These are phyloP conservation scores for Glyptemys insculpta DNA, from an alignment of 2,797 vertebrate genomes.

Conservation along the genomic window DNA sequence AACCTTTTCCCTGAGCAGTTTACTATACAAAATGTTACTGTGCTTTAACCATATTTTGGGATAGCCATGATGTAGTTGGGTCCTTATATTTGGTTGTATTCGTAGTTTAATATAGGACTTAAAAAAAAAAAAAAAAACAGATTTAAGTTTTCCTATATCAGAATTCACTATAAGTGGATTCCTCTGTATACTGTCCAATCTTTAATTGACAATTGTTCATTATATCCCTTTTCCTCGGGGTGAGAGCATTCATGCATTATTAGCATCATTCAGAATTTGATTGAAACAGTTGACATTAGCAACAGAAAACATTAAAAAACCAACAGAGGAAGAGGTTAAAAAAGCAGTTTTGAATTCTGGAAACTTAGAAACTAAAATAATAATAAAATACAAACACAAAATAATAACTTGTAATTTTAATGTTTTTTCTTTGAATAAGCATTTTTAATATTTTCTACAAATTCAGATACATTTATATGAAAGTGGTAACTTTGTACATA, in stretches of 20 bases:
- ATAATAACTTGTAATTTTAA: neutral
- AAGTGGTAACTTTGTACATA: neutral
- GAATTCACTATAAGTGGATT: neutral
- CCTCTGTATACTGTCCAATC: neutral
- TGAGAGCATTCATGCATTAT: neutral
- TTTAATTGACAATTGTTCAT: neutral
- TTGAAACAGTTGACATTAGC: neutral
- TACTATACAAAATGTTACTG: neutral
- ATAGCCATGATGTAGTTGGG: neutral
- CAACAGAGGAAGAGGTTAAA: neutral
- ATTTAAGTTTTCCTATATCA: neutral
- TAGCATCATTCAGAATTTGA: neutral
- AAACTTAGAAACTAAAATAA: neutral
- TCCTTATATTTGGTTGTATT: neutral
- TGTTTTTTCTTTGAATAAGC: neutral
- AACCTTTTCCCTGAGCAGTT: neutral
- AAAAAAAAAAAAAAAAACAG: neutral
- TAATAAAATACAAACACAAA: neutral
- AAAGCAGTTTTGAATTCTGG: neutral
- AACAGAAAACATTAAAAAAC: neutral
- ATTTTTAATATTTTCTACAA: neutral
- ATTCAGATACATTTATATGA: neutral
- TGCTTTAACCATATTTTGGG: neutral
- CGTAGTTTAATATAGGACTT: conserved; percentile 3
- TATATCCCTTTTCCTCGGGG: neutral